Base-by-base conservation (phyloP, 2,797 vertebrate species). In the Notolepis coatsorum region DNA sequence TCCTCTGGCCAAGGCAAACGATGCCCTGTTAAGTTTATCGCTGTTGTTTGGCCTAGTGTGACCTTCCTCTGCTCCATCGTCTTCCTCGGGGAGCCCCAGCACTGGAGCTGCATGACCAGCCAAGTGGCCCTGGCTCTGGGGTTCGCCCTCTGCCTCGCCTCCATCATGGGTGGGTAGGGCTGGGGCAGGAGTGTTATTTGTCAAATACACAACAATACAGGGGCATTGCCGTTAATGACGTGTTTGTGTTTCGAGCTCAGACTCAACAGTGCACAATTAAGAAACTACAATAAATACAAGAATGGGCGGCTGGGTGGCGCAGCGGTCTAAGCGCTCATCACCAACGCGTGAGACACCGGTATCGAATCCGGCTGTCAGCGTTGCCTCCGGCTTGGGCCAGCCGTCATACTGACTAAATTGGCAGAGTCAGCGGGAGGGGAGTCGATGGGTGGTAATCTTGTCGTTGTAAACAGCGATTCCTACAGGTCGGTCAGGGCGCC, bases 51-150 rank as follows among this genome's bases (percentile, higher is more conserved):
- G 93, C 2, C 82, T 96, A 48, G 81, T 93, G 88, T 94, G 71
- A 95, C 84, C 20, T 91, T 94, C 82, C 89, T 95, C 63, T 90
- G 90, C 51, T 95, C 95, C 54, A 85, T 94, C 5, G 86, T 94
- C 21, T 96, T 95, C 83, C 88, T 93, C 1, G 94, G 94, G 10
- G 77, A 91, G 71, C 94, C 94, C 3, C 74, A 80, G 52, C 42
- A 33, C 53, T 95, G 94, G 94, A 95, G 92, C 65, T 95, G 94
- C 82, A 93, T 93, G 93, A 93, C 94, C 73, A 88, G 90, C 38
- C 94, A 96, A 77, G 90, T 94, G 10, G 91, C 88, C 1, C 86
- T 96, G 52, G 94, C 93, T 4, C 65, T 95, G 46, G 92, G 93
- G 13, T 96, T 96, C 30, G 90, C 94, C 39, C 81, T 96, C 33